Evolutionary conservation across 2,888 invertebrate genomes (phyloP), one percentile per base, ranked within the genome.

Genomic region (Tillus elongatus): DNA sequence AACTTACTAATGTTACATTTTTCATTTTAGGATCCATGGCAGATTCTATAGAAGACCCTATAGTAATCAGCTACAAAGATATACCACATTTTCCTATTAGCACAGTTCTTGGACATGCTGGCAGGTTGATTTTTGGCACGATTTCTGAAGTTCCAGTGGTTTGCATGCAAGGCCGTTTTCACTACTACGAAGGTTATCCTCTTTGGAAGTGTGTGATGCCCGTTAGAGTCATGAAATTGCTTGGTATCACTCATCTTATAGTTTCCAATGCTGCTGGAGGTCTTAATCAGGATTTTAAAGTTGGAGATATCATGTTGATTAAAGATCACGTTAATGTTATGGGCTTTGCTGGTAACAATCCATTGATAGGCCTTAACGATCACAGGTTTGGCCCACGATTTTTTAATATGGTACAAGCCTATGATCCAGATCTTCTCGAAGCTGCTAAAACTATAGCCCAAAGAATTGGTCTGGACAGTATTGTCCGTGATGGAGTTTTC

Each of bases 281-380:
- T 16, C 69, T 97, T 33, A 93, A 92, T 66, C 73, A 79, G 0
- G 71, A 71, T 32, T 92, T 75, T 66, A 78, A 78, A 52, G 82
- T 86, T 15, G 96, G 95, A 1, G 95, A 97, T 61, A 73, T 97
- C 33, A 93, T 96, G 92, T 71, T 96, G 34, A 82, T 97, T 48
- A 90, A 84, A 59, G 96, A 96, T 66, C 96, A 97, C 63, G 80
- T 97, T 46, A 92, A 91, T 63, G 75, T 95, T 67, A 86, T 92
- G 70, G 92, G 91, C 1, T 82, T 96, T 51, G 82, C 84, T 8
- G 93, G 93, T 1, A 82, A 85, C 58, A 89, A 85, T 55, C 92
- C 95, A 0, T 72, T 96, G 2, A 79, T 80, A 50, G 95, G 95
- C 10, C 81, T 81, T 11, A 92, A 93, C 59, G 95, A 95, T 60